phyloP scores from a whole-genome alignment of 2,113 vertebrate genomes.

The Phaetusa simplex region DNA sequence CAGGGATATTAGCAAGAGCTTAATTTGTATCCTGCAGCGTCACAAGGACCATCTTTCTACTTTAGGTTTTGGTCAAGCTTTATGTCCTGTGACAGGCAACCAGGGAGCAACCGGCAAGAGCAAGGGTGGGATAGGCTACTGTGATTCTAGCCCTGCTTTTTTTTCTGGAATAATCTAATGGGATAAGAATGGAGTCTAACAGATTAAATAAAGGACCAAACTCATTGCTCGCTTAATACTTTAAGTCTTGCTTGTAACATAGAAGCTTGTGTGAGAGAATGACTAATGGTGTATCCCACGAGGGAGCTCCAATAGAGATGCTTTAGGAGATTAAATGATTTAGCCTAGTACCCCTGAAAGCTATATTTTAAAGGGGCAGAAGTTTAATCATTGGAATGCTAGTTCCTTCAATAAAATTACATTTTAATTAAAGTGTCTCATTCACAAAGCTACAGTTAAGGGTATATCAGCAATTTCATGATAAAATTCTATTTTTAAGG shows the following conservation, averaged over 20 bases:
- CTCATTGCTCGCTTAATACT: constrained; percentile 32
- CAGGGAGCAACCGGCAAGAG: fast-evolving
- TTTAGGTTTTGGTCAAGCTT: background rate
- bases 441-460: constrained; percentile 50
- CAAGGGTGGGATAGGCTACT: background rate
- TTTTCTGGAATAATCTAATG: constrained; percentile 25
- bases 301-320: constrained; percentile 45
- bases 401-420: constrained; percentile 46
- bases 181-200: constrained; percentile 50
- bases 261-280: constrained; percentile 43
- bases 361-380: constrained; percentile 56
- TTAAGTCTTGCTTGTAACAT: constrained; percentile 56
- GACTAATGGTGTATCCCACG: constrained; percentile 23
- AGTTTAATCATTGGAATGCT: constrained; percentile 54
- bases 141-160: background rate
- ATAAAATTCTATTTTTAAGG: constrained; percentile 25
- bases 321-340: constrained; percentile 61
- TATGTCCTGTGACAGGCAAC: background rate
- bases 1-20: background rate
- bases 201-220: constrained; percentile 56
- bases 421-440: constrained; percentile 57
- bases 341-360: constrained; percentile 41
- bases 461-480: constrained; percentile 14
- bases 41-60: background rate
- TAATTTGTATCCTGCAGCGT: background rate